Conservation (phyloP, 1,140 invertebrate genomes). For the Potamilus streckersoni region DNA sequence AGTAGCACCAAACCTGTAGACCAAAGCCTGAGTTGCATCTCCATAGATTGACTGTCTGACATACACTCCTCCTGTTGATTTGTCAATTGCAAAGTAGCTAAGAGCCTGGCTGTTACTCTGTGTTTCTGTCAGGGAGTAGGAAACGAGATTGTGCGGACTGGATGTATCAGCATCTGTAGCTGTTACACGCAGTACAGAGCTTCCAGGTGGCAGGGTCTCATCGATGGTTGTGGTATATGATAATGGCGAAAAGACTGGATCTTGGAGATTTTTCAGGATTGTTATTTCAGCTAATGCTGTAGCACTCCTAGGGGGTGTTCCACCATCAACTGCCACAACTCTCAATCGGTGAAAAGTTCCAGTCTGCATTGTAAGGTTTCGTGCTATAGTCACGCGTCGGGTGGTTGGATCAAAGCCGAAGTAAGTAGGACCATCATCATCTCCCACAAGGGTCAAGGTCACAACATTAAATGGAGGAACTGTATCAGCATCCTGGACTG, state of each 20-base stretch:
- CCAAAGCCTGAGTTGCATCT: constrained; percentile 24
- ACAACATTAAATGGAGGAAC: constrained; percentile 24
- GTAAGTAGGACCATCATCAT: constrained; percentile 16
- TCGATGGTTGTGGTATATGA: constrained; percentile 33
- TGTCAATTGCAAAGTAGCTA: constrained; percentile 48
- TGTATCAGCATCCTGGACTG: constrained; percentile 42
- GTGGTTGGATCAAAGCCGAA: constrained; percentile 24
- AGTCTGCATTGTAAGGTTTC: constrained; percentile 11
- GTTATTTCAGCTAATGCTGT: constrained; percentile 43
- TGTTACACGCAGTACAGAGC: constrained; percentile 9
- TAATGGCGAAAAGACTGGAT: background rate
- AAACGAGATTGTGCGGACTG: constrained; percentile 17
- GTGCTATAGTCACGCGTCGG: constrained; percentile 9
- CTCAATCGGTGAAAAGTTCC: constrained; percentile 37
- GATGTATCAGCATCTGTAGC: constrained; percentile 12
- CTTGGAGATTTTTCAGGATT: constrained; percentile 30
- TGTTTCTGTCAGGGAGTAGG: constrained; percentile 12
- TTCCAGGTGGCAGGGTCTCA: constrained; percentile 14
- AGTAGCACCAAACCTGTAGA: constrained; percentile 17
- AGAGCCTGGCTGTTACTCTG: constrained; percentile 9
- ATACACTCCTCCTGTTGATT: constrained; percentile 35
- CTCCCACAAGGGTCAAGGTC: constrained; percentile 8
- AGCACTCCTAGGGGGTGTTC: constrained; percentile 37
- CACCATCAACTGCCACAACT: constrained; percentile 44
- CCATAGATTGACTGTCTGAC: constrained; percentile 39